phyloP scores from a whole-genome alignment of 2,113 vertebrate species.

The Catharus fuscescens region DNA sequence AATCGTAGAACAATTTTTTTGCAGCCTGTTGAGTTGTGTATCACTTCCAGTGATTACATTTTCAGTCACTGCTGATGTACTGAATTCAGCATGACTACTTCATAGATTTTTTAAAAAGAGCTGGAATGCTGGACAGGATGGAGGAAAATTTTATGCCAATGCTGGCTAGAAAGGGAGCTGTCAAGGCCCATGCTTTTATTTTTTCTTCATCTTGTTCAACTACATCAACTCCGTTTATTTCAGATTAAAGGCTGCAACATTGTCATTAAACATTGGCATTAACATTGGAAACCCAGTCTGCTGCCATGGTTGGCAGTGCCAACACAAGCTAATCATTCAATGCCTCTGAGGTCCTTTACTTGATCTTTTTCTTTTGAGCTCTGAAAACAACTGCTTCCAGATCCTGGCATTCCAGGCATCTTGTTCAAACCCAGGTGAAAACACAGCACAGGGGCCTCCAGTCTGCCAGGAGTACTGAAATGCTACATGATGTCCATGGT shows the following conservation, averaged over 20 bases:
- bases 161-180: neutral
- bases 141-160: neutral
- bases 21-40: neutral
- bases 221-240: neutral
- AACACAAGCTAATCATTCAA: neutral
- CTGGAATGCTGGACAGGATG: neutral
- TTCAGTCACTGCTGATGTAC: neutral
- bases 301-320: neutral
- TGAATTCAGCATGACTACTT: neutral
- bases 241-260: constrained; percentile 9
- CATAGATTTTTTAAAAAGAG: neutral
- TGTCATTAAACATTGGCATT: constrained; percentile 32
- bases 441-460: neutral
- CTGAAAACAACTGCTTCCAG: neutral
- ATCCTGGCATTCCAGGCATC: neutral
- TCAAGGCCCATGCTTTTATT: neutral
- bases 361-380: neutral
- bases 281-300: constrained; percentile 15
- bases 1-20: neutral
- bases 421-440: neutral
- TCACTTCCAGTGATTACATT: neutral
- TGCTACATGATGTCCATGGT: rapidly evolving
- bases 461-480: neutral
- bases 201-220: neutral
- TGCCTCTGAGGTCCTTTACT: neutral